Base-by-base conservation (phyloP, 2,888 invertebrate species). In the Plagiodera versicolora region DNA sequence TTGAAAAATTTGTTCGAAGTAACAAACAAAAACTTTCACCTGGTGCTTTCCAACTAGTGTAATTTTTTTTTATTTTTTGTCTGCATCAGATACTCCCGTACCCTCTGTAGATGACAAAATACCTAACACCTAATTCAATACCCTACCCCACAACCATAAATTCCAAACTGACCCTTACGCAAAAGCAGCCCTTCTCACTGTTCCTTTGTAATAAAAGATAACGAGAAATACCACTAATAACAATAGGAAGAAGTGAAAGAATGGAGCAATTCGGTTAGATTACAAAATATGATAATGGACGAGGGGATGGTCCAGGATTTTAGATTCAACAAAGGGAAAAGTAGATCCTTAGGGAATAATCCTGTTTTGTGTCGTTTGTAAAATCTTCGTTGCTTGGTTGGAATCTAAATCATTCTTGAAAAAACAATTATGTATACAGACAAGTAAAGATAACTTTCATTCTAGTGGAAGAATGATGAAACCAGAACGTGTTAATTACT, bases 271-370 rank as follows among this genome's bases (percentile, higher is more conserved):
- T 66, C 64, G 60, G 63, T 53, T 47, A 52, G 56, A 56, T 60
- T 64, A 67, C 67, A 60, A 58, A 18, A 72, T 74, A 75, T 75
- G 75, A 74, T 77, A 77, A 77, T 77, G 39, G 11, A 32, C 4
- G 5, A 32, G 39, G 39, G 39, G 39, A 14, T 39, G 39, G 1
- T 39, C 14, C 14, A n/a, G 39, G 4, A 14, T 14, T 14, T 14
- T n/a, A 39, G 39, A 39, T 14, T 3, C 39, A 14, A 39, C n/a
- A 39, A 39, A 39, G 4, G 14, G 11, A 39, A 6, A 2, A 61
- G 39, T 48, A 59, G 56, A 65, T n/a, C 39, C 39, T 39, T 8
- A n/a, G 39, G 39, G 39, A 39, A 39, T 39, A 4, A 39, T 14
- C 4, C 2, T 14, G 14, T n/a, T n/a, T n/a, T n/a, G n/a, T n/a